Evolutionary conservation across 2,797 vertebrate species (phyloP).

Genomic region (Apogon hyalosoma): DNA sequence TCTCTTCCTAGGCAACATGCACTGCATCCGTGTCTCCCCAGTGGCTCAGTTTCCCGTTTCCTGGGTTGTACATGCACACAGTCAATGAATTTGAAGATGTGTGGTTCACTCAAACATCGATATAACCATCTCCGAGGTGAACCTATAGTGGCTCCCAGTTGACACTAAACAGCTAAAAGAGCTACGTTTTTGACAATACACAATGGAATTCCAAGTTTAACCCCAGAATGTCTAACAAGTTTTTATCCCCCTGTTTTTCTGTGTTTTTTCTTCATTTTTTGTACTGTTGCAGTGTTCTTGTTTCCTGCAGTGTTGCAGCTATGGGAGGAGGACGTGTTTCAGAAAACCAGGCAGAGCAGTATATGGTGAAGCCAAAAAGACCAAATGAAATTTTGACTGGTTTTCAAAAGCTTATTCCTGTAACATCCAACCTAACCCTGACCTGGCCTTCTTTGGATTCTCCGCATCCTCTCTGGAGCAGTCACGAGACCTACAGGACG

Average conservation of each 20-base stretch:
- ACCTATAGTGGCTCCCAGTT: constrained; percentile 53
- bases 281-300: constrained; percentile 21
- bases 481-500: too few species aligned
- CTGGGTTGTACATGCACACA: constrained; percentile 54
- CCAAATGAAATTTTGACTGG: too few species aligned
- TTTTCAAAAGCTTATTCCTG: too few species aligned
- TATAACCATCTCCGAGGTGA: constrained; percentile 63
- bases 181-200: constrained; percentile 11
- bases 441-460: too few species aligned
- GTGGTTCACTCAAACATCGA: constrained; percentile 54
- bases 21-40: constrained; percentile 9
- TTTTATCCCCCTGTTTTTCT: too few species aligned
- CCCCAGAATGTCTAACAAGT: background rate
- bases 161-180: constrained; percentile 18
- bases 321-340: constrained; percentile 27
- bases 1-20: constrained; percentile 2
- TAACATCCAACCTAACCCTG: too few species aligned
- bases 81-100: constrained; percentile 51
- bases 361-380: constrained; percentile 37
- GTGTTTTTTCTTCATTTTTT: background rate
- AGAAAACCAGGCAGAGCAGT: constrained; percentile 33
- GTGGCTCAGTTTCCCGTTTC: constrained; percentile 37
- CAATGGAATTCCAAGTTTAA: background rate
- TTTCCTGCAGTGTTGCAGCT: constrained; percentile 44
- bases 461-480: too few species aligned